Evolutionary conservation across 2,113 vertebrate species (phyloP), one percentile per base, ranked within the genome.

Genomic region (Willisornis vidua): DNA sequence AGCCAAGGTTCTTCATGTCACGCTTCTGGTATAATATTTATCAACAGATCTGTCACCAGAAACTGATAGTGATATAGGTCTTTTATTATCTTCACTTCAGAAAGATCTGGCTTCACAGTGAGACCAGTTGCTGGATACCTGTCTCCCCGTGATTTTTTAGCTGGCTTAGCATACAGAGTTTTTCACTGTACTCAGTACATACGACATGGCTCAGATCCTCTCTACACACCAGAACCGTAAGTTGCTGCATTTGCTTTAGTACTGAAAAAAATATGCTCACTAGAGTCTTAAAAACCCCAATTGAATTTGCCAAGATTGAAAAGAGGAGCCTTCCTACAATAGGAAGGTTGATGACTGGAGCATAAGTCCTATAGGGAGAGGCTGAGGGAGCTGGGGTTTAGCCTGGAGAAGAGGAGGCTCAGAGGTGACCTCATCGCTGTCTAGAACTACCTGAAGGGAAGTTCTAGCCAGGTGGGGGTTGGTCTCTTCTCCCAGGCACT

Each of bases 191-290:
- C 99, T 23, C 99, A 99, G 95, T 99, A 99, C 14, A 51, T 99
- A 17, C 98, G 99, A 13, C 99, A 99, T n/a, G 98, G 99, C 97
- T 99, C 98, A 0, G 99, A 99, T 95, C 99, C 99, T 1, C 99
- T 99, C 48, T 99, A 99, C 98, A 99, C 99, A 4, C 99, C 99
- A 0, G 99, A 99, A 96, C 99, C 99, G 99, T 99, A 97, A 99
- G 99, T 99, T 91, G 48, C 77, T 35, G 6, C 37, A 0, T 58
- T 73, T 76, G 45, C 61, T 67, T 65, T 28, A 29, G 46, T 14
- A 9, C 45, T 75, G 48, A 66, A 49, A 62, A 35, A 81, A 22
- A 39, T 17, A 4, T 3, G 5, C 19, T 76, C 4, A 2, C 24
- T 41, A 2, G 11, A 6, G 87, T 54, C 63, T 73, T 89, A 25